Evolutionary conservation across 2,888 invertebrate species (phyloP).

Genomic region (Fabriciana adippe): DNA sequence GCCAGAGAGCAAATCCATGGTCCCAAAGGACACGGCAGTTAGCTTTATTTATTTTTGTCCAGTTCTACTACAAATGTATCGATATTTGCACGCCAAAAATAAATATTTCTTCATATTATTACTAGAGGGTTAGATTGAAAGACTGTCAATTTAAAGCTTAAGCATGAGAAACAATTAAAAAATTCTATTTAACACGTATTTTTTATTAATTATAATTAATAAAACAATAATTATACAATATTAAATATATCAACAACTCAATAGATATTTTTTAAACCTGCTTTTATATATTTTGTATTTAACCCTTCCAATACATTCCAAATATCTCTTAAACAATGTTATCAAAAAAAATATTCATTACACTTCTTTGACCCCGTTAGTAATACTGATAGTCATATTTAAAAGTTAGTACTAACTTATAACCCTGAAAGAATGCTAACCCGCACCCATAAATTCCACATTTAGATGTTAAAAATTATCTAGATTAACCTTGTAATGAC

Average conservation of each 20-base stretch:
- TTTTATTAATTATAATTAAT: too few relatives aligned
- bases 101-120: neutral
- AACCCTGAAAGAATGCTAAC: slow-evolving; percentile 18
- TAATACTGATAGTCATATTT: neutral
- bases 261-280: neutral
- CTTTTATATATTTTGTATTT: neutral
- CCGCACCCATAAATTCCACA: slow-evolving; percentile 39
- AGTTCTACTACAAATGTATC: slow-evolving; percentile 25
- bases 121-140: too few relatives aligned
- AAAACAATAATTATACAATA: too few relatives aligned
- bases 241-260: too few relatives aligned
- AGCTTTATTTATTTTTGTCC: slow-evolving; percentile 54
- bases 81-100: neutral
- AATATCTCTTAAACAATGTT: too few relatives aligned
- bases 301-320: too few relatives aligned
- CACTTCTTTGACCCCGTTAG: too few relatives aligned
- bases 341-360: too few relatives aligned
- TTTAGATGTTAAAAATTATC: slow-evolving; percentile 37
- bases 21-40: slow-evolving; percentile 61
- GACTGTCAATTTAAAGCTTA: too few relatives aligned
- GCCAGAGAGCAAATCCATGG: slow-evolving; percentile 67
- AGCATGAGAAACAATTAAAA: too few relatives aligned
- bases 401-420: slow-evolving; percentile 1
- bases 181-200: too few relatives aligned
- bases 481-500: slow-evolving; percentile 39